Percentiles rank a stretch among this genome's conserved stretches.
Conservation (phyloP, 1,140 invertebrate genomes). For the Cataglyphis hispanica region DNA sequence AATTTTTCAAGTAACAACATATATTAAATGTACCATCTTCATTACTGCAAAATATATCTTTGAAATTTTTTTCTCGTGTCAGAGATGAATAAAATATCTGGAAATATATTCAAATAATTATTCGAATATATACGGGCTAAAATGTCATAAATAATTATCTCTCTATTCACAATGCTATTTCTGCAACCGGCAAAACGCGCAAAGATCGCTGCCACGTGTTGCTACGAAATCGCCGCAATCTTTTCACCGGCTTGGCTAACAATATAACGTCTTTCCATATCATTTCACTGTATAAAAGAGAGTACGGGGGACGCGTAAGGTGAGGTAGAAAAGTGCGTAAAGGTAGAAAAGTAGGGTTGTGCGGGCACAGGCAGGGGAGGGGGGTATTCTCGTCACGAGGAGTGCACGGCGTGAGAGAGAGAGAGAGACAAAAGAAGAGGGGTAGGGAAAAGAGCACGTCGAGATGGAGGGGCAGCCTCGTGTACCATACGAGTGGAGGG, state of each 20-base stretch:
- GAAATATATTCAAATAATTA: neutral
- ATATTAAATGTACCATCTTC: neutral
- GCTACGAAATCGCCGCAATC: constrained; percentile 30
- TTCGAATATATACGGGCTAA: neutral
- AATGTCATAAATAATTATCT: no score
- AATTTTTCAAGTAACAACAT: neutral
- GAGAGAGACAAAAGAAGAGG: constrained; percentile 36
- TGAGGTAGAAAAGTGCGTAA: neutral
- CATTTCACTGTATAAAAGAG: constrained; percentile 42
- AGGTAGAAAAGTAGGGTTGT: constrained; percentile 43
- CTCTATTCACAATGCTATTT: neutral
- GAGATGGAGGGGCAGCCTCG: constrained; percentile 72
- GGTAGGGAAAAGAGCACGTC: constrained; percentile 46
- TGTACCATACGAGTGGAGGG: constrained; percentile 78
- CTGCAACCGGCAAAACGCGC: neutral
- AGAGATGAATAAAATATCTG: neutral
- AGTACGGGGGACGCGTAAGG: neutral
- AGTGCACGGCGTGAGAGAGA: constrained; percentile 36
- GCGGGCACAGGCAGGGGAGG: constrained; percentile 42
- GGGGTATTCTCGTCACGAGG: constrained; percentile 44
- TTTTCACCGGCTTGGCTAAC: neutral
- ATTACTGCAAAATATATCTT: neutral
- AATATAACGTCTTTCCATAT: constrained; percentile 36
- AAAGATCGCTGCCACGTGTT: constrained; percentile 37
- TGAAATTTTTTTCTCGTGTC: neutral